phyloP scores from a whole-genome alignment of 2,888 invertebrate genomes.

The Blomia tropicalis region DNA sequence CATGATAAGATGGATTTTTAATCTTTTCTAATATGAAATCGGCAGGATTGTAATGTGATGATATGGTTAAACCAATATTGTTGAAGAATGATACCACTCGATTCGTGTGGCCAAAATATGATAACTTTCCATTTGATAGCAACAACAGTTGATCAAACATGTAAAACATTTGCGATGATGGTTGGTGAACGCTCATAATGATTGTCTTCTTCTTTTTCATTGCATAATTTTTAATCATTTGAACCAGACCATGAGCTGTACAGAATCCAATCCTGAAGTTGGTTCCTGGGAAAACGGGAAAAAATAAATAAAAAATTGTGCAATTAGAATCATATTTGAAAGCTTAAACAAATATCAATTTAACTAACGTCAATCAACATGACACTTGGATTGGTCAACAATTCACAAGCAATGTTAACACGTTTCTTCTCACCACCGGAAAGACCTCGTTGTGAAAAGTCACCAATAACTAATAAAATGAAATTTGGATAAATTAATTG shows the following conservation, averaged over 20 bases:
- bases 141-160: constrained; percentile 57
- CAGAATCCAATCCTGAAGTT: constrained; percentile 66
- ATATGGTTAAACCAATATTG: constrained; percentile 51
- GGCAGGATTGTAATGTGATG: constrained; percentile 66
- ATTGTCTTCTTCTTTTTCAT: constrained; percentile 59
- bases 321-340: neutral
- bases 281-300: constrained; percentile 47
- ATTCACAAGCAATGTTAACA: constrained; percentile 63
- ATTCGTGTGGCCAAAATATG: constrained; percentile 56
- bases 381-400: constrained; percentile 59
- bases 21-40: constrained; percentile 64
- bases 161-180: constrained; percentile 66
- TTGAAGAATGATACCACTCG: constrained; percentile 56
- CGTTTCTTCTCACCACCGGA: constrained; percentile 69
- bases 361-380: constrained; percentile 58
- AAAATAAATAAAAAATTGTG: neutral
- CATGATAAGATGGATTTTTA: constrained; percentile 51
- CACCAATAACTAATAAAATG: constrained; percentile 47
- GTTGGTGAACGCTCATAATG: constrained; percentile 62
- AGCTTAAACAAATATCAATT: neutral
- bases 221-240: constrained; percentile 54
- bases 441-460: constrained; percentile 54
- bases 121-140: constrained; percentile 44
- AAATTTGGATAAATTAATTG: neutral
- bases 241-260: constrained; percentile 56